Base-by-base conservation (phyloP, 92 coral and sea anemone species). In the Montipora capitata region DNA sequence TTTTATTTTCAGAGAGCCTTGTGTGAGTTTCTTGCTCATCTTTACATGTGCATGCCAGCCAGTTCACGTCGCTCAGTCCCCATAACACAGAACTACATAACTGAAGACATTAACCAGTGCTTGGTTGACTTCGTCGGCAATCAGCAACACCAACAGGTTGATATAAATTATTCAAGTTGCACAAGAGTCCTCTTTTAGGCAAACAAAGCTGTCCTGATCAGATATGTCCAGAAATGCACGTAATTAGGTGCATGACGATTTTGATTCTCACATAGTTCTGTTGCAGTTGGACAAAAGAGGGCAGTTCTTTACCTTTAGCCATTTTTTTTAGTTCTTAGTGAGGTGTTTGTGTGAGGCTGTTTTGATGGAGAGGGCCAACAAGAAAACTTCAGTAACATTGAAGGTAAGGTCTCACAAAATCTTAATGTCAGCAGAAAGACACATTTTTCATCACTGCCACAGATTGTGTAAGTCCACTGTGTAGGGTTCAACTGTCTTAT, bases 141-240 rank as follows among this genome's bases (percentile, higher is more conserved):
- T 51, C 86, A 77, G 61, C 39, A 74, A 39, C 84, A 93, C 15
- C 94, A 92, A 64, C 98, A 94, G 96, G 98, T 94, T 54, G 61
- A 13, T 54, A 7, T 2, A 10, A 48, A 27, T 27, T 27, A 27
- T 27, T 48, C 10, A 48, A 48, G 1, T 48, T 48, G 3, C 52
- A 48, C 52, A 48, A 48, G 3, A 48, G 52, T 48, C 35, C 35
- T 27, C 6, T 48, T 48, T 48, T 48, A 48, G 52, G 7, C 52
- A 48, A 48, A 5, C 2, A 48, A 48, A 48, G 35, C 35, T 27
- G 35, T 27, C 35, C 35, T 27, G 35, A 27, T 27, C 35, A 27
- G 35, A 27, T 27, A 27, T 27, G 35, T 27, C 35, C 35, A 27
- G 35, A 27, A 27, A 1, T 27, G 2, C 35, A 27, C 35, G 2